Evolutionary conservation across 2,888 invertebrate genomes (phyloP).

Genomic region (Acronicta leporina): DNA sequence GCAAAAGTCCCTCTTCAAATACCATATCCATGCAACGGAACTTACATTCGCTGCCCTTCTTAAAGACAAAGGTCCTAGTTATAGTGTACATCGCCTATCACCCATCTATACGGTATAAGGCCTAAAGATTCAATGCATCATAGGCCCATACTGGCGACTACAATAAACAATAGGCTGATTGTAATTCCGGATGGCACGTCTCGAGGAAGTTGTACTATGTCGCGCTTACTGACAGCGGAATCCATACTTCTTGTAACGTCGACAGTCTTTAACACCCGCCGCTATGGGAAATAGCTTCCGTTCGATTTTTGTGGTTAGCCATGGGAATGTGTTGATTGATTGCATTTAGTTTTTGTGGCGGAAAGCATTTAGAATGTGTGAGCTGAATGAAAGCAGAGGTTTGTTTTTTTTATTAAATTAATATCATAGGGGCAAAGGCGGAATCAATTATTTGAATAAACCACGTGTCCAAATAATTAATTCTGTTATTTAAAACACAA

Average conservation of each 20-base stretch:
- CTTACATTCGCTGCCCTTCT: conserved; percentile 31
- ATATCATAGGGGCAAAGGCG: no score
- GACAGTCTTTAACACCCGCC: conserved; percentile 31
- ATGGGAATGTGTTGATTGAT: conserved; percentile 24
- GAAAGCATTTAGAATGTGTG: neutral
- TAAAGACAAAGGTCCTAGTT: conserved; percentile 37
- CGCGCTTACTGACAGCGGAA: conserved; percentile 50
- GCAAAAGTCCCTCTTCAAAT: conserved; percentile 14
- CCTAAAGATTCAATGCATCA: conserved; percentile 56
- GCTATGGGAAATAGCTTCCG: conserved; percentile 50
- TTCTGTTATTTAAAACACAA: neutral
- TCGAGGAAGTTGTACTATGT: conserved; percentile 78
- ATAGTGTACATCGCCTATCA: conserved; percentile 35
- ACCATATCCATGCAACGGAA: conserved; percentile 3
- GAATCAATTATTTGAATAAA: no score
- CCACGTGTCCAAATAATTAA: no score
- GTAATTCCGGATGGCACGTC: conserved; percentile 75
- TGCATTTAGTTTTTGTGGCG: neutral
- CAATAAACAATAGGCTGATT: conserved; percentile 72
- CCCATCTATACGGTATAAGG: conserved; percentile 50
- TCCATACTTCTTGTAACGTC: conserved; percentile 45
- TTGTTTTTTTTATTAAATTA: no score
- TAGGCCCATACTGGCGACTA: conserved; percentile 45
- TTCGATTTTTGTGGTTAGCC: conserved; percentile 27
- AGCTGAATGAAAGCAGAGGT: neutral